Evolutionary conservation across 2,113 vertebrate species (phyloP), one percentile per base, ranked within the genome.

Genomic region (Cynocephalus volans): DNA sequence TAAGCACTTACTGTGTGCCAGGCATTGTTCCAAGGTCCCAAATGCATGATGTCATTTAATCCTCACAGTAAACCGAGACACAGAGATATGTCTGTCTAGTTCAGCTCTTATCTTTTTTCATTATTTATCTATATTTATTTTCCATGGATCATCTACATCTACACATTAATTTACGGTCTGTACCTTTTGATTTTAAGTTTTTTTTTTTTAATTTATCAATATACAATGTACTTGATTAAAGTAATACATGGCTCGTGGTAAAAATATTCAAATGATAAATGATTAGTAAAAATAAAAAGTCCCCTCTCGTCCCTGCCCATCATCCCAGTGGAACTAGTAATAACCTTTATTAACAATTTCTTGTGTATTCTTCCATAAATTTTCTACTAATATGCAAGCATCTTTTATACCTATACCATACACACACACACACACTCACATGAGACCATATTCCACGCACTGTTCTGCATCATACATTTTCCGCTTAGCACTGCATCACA

Each of bases 261-360:
- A 92, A 93, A 96, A 91, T 88, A 80, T 75, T 88, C 73, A 92
- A 84, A 77, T 67, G 12, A 81, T 73, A 81, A 81, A 90, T 91
- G 45, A 89, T 65, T 65, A 60, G 26, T 95, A 83, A 92, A 77
- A 92, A 62, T 65, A 23, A 56, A 45, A 79, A 79, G 24, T 81
- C 24, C 31, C 58, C 14, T 79, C 24, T 67, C 12, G 41, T 88
- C 28, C 76, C 50, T 73, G 77, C 33, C 52, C 54, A 70, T 58
- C 56, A 73, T 58, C 41, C 56, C 65, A 80, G n/a, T 84, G 36
- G 7, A 41, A 92, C 77, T 54, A 88, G 45, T 86, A 48, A 87
- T 81, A 87, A 56, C 72, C 28, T 70, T 12, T 76, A 26, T 72
- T 79, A 91, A 41, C 41, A 93, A 82, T 79, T 88, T 84, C 70